Evolutionary conservation across 1,140 invertebrate genomes (phyloP), one percentile per base, ranked within the genome.

Genomic region (Meloidogyne exigua): DNA sequence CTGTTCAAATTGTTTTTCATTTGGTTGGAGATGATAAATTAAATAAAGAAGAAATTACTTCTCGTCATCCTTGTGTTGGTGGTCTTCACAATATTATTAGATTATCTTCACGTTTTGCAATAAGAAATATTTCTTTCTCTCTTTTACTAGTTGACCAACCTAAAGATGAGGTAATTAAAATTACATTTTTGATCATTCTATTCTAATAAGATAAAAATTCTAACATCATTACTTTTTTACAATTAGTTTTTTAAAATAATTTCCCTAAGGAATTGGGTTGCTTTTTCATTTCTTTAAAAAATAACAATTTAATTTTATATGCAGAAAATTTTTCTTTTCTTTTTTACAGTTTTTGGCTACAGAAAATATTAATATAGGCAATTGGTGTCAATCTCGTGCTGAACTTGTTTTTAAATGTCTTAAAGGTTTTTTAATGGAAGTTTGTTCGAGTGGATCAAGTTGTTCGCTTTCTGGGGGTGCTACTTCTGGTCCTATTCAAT

Each of bases 351-450:
- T 49, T 49, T 49, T 49, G 44, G 3, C 44, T 0, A 4, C 44
- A 49, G 44, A 49, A 49, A 49, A 49, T 93, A 93, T 95, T 84
- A 97, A 97, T 94, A 98, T 95, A 4, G 92, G 95, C 57, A 91
- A 92, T 23, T 98, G 95, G 95, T 98, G 95, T 88, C 91, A 94
- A 81, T 93, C 94, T 86, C 89, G 96, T 82, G 95, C 95, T 0
- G 96, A 99, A 89, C 89, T 99, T 76, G 92, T 98, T 75, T 95
- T 96, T 84, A 99, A 99, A 89, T 99, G 96, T 90, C 93, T 97
- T 23, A 99, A 99, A 90, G 96, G 96, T 0, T 99, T 98, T 88
- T 95, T 98, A 93, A 96, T 99, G 88, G 96, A 98, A 75, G 71
- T 83, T 26, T 83, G 79, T 39, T 82, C 82, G 25, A 68, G 32